Evolutionary conservation across 2,888 invertebrate species (phyloP).

Genomic region (Eucera pruinosa): DNA sequence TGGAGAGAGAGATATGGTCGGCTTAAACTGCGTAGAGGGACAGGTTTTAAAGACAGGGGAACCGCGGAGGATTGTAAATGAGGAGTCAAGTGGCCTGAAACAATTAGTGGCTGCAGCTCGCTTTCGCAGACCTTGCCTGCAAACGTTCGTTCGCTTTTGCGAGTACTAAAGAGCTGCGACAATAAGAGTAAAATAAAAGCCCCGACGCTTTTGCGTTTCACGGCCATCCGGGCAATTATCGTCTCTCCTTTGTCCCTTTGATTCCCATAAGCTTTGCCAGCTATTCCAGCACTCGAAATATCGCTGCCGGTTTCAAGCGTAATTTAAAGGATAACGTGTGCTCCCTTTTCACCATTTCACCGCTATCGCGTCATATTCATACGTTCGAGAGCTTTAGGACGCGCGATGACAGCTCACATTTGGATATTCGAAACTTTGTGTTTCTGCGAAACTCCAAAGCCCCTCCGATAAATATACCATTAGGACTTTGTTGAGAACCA

Average conservation of each 20-base stretch:
- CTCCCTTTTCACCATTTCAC: too few relatives aligned
- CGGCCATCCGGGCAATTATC: slow-evolving; percentile 31
- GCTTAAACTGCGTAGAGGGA: neutral
- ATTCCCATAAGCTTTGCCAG: neutral
- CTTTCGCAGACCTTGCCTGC: neutral
- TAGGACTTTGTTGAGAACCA: too few relatives aligned
- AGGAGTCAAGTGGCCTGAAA: neutral
- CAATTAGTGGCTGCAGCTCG: slow-evolving; percentile 13
- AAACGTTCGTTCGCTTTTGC: neutral
- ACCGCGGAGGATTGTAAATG: slow-evolving; percentile 12
- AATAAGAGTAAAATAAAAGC: neutral
- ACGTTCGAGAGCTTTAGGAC: too few relatives aligned
- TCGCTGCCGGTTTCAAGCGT: too few relatives aligned
- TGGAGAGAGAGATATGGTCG: neutral
- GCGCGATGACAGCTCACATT: too few relatives aligned
- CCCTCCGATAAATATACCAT: too few relatives aligned
- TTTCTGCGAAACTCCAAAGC: too few relatives aligned
- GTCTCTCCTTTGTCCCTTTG: neutral
- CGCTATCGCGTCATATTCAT: too few relatives aligned
- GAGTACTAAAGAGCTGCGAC: neutral
- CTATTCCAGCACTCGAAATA: neutral
- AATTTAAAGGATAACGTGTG: too few relatives aligned
- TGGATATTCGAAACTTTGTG: too few relatives aligned
- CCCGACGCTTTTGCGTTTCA: slow-evolving; percentile 25
- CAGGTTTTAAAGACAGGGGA: neutral